Percentiles rank a stretch among this genome's conserved stretches.
Conservation (phyloP, 2,113 vertebrate species). For the Anarrhichthys ocellatus region DNA sequence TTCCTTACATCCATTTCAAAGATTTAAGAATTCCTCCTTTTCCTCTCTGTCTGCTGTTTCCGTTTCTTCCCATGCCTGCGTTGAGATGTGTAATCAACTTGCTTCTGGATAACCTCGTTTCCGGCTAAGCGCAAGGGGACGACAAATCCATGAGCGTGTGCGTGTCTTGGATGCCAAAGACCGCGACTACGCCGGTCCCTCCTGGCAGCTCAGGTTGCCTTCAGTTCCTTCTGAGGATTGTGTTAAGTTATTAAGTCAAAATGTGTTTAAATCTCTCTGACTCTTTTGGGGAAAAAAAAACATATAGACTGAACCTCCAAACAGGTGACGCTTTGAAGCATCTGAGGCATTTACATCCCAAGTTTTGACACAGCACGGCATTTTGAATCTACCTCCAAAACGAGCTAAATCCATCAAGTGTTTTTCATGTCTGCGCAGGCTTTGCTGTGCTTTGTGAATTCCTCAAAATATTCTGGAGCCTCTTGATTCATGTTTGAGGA, state of each 20-base stretch:
- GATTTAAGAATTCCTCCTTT: constrained; percentile 63
- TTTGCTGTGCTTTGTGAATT: constrained; percentile 9
- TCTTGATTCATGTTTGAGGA: constrained; percentile 21
- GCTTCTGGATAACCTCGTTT: constrained; percentile 75
- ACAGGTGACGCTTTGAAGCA: constrained; percentile 69
- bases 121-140: constrained; percentile 61
- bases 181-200: constrained; percentile 42
- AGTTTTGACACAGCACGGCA: constrained; percentile 36
- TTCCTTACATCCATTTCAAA: constrained; percentile 71
- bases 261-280: constrained; percentile 63
- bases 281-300: constrained; percentile 39
- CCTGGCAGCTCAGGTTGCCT: constrained; percentile 53
- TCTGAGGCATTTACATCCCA: constrained; percentile 21
- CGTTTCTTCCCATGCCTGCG: constrained; percentile 41
- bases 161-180: constrained; percentile 69
- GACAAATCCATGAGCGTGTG: constrained; percentile 66
- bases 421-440: constrained; percentile 14
- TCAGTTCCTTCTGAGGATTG: constrained; percentile 63
- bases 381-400: constrained; percentile 40
- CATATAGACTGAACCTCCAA: constrained; percentile 40
- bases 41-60: constrained; percentile 14
- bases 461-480: not conserved
- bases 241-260: constrained; percentile 69
- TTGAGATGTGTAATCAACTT: constrained; percentile 72
- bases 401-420: constrained; percentile 32